A percentile compares a stretch with the other conserved stretches of the same genome.
Conservation (phyloP, 2,113 vertebrate species). For the Pycnonotus jocosus region DNA sequence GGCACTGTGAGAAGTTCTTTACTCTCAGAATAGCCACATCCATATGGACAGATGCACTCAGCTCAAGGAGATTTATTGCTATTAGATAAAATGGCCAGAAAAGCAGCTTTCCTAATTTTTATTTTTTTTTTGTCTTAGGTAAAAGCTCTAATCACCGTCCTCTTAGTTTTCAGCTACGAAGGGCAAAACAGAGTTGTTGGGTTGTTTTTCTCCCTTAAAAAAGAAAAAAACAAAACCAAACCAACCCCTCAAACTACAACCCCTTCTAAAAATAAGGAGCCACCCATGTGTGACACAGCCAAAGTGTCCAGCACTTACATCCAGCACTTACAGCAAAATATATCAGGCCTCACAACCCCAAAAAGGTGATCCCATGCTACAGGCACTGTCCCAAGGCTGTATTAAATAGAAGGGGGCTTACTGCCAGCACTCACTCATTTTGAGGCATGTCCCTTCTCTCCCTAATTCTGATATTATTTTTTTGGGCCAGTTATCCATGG, state of each 20-base stretch:
- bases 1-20: not conserved
- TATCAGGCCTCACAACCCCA: not conserved
- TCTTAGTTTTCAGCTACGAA: not conserved
- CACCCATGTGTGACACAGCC: accelerated
- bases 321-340: not conserved
- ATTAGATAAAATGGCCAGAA: not conserved
- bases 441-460: not conserved
- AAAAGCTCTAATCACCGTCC: not conserved
- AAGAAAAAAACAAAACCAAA: not conserved
- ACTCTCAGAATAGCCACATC: not conserved
- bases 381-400: not conserved
- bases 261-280: too few species aligned
- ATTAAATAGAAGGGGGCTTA: not conserved
- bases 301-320: not conserved
- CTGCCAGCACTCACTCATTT: not conserved
- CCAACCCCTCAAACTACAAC: not conserved
- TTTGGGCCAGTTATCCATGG: accelerated
- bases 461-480: not conserved
- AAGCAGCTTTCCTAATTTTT: constrained; percentile 14
- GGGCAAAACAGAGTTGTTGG: not conserved
- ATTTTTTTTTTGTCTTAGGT: not conserved
- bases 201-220: not conserved
- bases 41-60: not conserved
- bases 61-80: not conserved
- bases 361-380: not conserved